Conservation (phyloP, 2,113 vertebrate genomes). For the Hyperopisus bebe region DNA sequence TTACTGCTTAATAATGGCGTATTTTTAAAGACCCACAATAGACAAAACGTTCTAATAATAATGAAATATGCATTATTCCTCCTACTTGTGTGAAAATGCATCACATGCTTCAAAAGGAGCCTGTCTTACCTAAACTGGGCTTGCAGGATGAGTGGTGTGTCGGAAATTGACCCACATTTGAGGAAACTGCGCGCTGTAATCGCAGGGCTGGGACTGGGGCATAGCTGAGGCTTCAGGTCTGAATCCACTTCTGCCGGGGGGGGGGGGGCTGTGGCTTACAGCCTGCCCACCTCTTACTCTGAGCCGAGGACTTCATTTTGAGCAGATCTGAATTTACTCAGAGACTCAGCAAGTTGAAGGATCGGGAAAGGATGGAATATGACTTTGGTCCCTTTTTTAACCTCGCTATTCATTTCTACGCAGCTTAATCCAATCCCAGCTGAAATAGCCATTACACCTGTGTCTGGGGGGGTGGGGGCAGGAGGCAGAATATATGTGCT, state of each 20-base stretch:
- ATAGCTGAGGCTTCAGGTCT: not conserved
- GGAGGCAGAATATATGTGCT: not conserved
- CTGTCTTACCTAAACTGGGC: not conserved
- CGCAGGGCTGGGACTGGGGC: not conserved
- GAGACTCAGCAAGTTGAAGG: constrained; percentile 11
- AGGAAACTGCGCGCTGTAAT: not conserved
- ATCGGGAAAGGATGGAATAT: not conserved
- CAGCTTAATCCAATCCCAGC: constrained; percentile 7
- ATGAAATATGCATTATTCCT: not conserved
- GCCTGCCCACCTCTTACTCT: constrained; percentile 6
- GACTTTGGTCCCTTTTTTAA: not conserved
- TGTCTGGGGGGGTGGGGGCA: not conserved
- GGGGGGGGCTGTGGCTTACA: not conserved
- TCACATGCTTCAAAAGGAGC: not conserved
- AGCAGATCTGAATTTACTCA: constrained; percentile 6
- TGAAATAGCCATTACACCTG: not conserved
- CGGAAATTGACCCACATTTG: not conserved
- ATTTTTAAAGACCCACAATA: not conserved
- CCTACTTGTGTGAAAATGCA: not conserved
- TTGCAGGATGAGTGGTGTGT: not conserved
- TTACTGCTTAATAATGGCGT: not conserved
- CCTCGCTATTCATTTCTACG: constrained; percentile 16
- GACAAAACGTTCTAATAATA: not conserved
- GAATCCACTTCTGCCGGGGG: not conserved
- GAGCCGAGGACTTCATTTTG: not conserved